Percentiles rank a stretch among this genome's conserved stretches.
These are phyloP conservation scores for Dolichomitus sp. DNA, from an alignment of 2,888 invertebrate species.

Conservation along the genomic window DNA sequence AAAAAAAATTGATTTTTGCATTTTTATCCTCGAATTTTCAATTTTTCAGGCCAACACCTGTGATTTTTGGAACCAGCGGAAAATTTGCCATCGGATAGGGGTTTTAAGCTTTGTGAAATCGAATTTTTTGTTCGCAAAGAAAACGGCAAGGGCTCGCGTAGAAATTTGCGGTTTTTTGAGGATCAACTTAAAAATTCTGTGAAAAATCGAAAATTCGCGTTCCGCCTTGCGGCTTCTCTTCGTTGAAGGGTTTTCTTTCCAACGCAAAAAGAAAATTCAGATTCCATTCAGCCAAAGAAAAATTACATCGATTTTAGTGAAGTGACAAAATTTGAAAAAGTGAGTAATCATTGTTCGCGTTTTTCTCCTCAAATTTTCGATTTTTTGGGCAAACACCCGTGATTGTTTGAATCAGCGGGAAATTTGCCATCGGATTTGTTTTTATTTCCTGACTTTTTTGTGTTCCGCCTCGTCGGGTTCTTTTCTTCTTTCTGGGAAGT, in stretches of 20 bases:
- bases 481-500: not conserved
- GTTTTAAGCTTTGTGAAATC: not conserved
- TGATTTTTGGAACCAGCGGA: not conserved
- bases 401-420: no score
- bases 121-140: not conserved
- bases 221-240: no score
- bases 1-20: not conserved
- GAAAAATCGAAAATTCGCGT: not conserved
- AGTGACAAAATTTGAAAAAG: slow-evolving; percentile 3
- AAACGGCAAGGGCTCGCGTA: not conserved
- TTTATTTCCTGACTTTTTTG: slow-evolving; percentile 8
- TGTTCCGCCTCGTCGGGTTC: slow-evolving; percentile 3
- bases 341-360: not conserved
- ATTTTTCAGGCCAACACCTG: not conserved
- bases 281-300: slow-evolving; percentile 1
- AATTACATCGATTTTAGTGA: slow-evolving; percentile 7
- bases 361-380: slow-evolving; percentile 6
- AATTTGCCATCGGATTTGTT: not conserved
- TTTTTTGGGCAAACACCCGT: not conserved
- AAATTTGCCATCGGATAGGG: not conserved
- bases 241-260: not conserved
- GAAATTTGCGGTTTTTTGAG: not conserved
- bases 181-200: not conserved
- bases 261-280: not conserved
- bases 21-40: not conserved